Evolutionary conservation across 2,113 vertebrate genomes (phyloP), one percentile per base, ranked within the genome.

Genomic region (Oceanodroma tethys): DNA sequence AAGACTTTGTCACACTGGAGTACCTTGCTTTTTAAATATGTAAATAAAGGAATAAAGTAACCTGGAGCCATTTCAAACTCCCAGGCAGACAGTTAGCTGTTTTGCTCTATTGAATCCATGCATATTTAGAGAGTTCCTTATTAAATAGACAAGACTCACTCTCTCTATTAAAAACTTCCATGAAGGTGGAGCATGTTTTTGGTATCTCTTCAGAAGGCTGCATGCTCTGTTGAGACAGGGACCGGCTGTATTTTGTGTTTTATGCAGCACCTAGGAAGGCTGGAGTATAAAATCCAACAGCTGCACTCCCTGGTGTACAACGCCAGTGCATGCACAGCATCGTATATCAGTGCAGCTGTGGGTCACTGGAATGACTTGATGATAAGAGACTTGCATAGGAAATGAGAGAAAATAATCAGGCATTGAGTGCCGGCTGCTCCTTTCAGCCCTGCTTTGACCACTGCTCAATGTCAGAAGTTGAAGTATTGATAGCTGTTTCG

Each of bases 401-500:
- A 95, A 91, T 94, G 63, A 96, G 92, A 53, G 68, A 59, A 81
- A 91, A 93, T 84, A 88, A 76, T 68, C 81, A 88, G 74, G 62
- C 71, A 63, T 36, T 17, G 56, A 88, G 70, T 40, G 56, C 48
- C 76, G 56, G 68, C 86, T 82, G 62, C 68, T 94, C 50, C 59
- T 62, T 42, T 12, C 76, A 84, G 63, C 50, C 76, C 72, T 47
- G 81, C 78, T 90, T 75, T 90, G 73, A 13, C 50, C 53, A 45
- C 48, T 20, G 36, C 8, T 42, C 50, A 19, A 8, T 34, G 27
- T 7, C 21, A 32, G 66, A 80, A 60, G 81, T 32, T 84, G 76
- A 63, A 66, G 59, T 50, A 17, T 26, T 10, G 56, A 0, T 30
- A 36, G 59, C 48, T 80, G 1, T 25, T 22, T 22, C 78, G 59